Conservation (phyloP, 2,888 invertebrate genomes). For the Ormia ochracea region DNA sequence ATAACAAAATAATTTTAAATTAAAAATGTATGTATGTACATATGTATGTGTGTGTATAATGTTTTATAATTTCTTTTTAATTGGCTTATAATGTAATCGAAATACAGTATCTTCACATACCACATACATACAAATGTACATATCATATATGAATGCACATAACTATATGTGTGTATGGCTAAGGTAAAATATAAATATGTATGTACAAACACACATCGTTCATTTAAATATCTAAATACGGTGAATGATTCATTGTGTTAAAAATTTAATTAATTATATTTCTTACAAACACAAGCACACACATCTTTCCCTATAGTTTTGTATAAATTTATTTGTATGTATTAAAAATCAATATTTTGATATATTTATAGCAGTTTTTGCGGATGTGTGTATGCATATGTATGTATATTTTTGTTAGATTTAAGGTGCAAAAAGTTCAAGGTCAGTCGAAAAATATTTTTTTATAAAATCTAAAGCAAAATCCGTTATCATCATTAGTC, state of each 20-base stretch:
- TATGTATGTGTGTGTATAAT: neutral
- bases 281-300: neutral
- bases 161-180: neutral
- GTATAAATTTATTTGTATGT: neutral
- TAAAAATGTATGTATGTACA: neutral
- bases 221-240: neutral
- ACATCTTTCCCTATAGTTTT: neutral
- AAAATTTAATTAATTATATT: slow-evolving; percentile 42
- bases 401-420: neutral
- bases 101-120: too few relatives aligned
- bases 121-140: too few relatives aligned
- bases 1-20: slow-evolving; percentile 50
- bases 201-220: neutral
- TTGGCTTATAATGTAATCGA: too few relatives aligned
- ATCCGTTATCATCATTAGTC: slow-evolving; percentile 1
- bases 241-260: slow-evolving; percentile 39
- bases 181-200: neutral
- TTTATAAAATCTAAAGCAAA: neutral
- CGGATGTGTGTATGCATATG: neutral
- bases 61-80: too few relatives aligned
- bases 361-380: neutral
- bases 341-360: slow-evolving; percentile 9
- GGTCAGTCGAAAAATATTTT: slow-evolving; percentile 44
- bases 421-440: slow-evolving; percentile 54
- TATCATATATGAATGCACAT: too few relatives aligned